Evolutionary conservation across 2,888 invertebrate genomes (phyloP).

Genomic region (Selenia dentaria): DNA sequence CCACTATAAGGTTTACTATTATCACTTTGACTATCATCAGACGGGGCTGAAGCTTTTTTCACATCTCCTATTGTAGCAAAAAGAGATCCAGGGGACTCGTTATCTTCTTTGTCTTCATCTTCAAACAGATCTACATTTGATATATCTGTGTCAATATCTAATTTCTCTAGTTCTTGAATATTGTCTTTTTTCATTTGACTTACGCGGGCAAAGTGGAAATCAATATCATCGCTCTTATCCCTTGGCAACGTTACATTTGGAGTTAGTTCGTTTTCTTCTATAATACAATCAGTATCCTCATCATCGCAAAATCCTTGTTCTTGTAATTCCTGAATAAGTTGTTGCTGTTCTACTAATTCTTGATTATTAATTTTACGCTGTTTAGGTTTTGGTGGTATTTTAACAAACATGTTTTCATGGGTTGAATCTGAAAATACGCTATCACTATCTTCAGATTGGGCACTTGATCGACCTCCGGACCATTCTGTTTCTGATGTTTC

Average conservation of each 20-base stretch:
- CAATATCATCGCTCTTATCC: slow-evolving; percentile 79
- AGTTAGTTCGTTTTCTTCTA: slow-evolving; percentile 65
- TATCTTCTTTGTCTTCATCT: slow-evolving; percentile 86
- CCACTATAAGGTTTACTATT: slow-evolving; percentile 84
- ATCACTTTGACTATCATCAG: slow-evolving; percentile 85
- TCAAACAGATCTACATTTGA: slow-evolving; percentile 85
- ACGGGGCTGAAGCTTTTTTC: slow-evolving; percentile 84
- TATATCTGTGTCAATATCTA: slow-evolving; percentile 84
- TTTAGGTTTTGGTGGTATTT: slow-evolving; percentile 79
- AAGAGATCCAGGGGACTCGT: slow-evolving; percentile 86
- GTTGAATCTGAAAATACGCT: slow-evolving; percentile 89
- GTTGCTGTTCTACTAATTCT: slow-evolving; percentile 79
- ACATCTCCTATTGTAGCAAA: slow-evolving; percentile 91
- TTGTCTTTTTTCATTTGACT: slow-evolving; percentile 80
- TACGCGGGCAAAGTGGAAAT: slow-evolving; percentile 81
- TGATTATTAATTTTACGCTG: slow-evolving; percentile 76
- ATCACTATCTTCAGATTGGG: slow-evolving; percentile 91
- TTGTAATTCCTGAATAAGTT: slow-evolving; percentile 76
- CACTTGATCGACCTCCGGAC: slow-evolving; percentile 86
- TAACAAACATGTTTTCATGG: slow-evolving; percentile 87
- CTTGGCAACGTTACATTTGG: slow-evolving; percentile 55
- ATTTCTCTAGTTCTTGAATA: slow-evolving; percentile 77
- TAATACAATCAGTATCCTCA: slow-evolving; percentile 58
- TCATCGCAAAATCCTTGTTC: slow-evolving; percentile 70
- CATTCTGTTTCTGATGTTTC: slow-evolving; percentile 91